Conservation (phyloP, 2,888 invertebrate genomes). For the Cryptosula pallasiana region DNA sequence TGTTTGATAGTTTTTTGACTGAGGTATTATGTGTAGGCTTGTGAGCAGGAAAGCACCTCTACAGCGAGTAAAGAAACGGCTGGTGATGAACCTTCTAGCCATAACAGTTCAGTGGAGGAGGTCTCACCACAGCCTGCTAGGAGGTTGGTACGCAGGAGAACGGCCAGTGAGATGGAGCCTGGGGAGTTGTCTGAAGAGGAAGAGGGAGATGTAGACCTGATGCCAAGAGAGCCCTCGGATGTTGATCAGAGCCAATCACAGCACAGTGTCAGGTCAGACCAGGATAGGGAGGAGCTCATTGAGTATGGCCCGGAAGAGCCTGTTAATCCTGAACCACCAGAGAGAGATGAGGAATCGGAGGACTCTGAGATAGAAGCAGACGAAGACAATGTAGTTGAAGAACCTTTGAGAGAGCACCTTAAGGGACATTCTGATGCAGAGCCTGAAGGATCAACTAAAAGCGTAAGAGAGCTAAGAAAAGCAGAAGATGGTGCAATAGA, state of each 20-base stretch:
- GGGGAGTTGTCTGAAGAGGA: constrained; percentile 10
- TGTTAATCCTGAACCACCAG: too few relatives aligned
- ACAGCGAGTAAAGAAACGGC: neutral
- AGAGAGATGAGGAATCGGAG: neutral
- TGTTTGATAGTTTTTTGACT: neutral
- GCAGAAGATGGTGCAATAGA: too few relatives aligned
- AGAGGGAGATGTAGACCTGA: too few relatives aligned
- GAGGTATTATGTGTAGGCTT: neutral
- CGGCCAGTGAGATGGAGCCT: constrained; percentile 17
- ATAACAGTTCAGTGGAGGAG: neutral
- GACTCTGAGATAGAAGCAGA: neutral
- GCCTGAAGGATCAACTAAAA: too few relatives aligned
- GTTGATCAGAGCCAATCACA: too few relatives aligned
- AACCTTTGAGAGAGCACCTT: neutral
- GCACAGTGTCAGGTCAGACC: too few relatives aligned
- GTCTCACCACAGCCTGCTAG: neutral
- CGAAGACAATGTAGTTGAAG: neutral
- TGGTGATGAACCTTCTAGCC: neutral
- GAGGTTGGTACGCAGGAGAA: neutral
- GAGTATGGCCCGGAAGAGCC: too few relatives aligned
- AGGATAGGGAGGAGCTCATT: too few relatives aligned
- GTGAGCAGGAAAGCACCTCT: neutral
- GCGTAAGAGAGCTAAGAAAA: too few relatives aligned
- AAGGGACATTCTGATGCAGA: too few relatives aligned
- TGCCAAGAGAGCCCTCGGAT: too few relatives aligned